Conservation (phyloP, 2,888 invertebrate species). For the Coleophora deauratella region DNA sequence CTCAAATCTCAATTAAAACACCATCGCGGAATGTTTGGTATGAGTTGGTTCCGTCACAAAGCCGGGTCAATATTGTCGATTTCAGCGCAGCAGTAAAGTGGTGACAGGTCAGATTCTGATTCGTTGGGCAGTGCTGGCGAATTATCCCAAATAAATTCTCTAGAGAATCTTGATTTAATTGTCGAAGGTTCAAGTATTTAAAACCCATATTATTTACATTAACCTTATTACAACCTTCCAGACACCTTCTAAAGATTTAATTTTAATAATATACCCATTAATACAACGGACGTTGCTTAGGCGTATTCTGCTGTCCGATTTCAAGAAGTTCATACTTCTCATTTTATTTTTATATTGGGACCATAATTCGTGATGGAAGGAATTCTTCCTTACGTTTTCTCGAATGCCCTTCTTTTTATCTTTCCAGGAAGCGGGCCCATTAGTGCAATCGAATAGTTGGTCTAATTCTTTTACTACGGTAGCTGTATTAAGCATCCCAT, state of each 20-base stretch:
- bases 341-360: slow-evolving; percentile 8
- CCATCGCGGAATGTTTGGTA: too few relatives aligned
- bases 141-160: slow-evolving; percentile 16
- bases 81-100: slow-evolving; percentile 8
- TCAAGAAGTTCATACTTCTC: slow-evolving; percentile 8
- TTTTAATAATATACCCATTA: slow-evolving; percentile 9
- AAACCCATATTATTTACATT: slow-evolving; percentile 10
- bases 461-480: slow-evolving; percentile 9
- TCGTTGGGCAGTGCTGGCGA: slow-evolving; percentile 14
- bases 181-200: slow-evolving; percentile 13
- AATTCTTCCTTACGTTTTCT: slow-evolving; percentile 14
- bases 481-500: slow-evolving; percentile 12
- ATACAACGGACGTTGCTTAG: slow-evolving; percentile 12
- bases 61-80: slow-evolving; percentile 2
- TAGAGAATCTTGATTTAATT: slow-evolving; percentile 15
- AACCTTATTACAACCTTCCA: too few relatives aligned
- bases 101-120: slow-evolving; percentile 10
- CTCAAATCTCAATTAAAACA: too few relatives aligned
- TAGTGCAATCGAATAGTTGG: slow-evolving; percentile 13
- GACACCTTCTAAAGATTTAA: slow-evolving; percentile 16
- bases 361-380: slow-evolving; percentile 14
- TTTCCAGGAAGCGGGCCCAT: slow-evolving; percentile 16
- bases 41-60: too few relatives aligned
- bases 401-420: slow-evolving; percentile 14
- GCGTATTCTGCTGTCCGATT: slow-evolving; percentile 3